Evolutionary conservation across 2,888 invertebrate genomes (phyloP), one percentile per base, ranked within the genome.

Genomic region (Strigamia transsilvanica): DNA sequence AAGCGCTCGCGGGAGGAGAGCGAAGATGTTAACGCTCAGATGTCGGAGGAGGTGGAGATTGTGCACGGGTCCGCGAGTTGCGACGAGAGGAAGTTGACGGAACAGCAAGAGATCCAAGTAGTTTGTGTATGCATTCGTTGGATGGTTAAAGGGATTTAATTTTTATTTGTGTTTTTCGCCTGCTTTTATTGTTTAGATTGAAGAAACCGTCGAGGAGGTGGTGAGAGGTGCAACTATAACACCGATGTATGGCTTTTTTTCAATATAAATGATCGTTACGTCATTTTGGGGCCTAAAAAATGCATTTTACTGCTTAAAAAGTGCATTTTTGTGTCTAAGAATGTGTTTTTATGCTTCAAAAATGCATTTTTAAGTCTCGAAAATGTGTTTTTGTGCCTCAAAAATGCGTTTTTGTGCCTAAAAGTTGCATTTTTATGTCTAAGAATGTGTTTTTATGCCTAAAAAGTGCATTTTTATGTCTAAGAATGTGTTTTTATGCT

Each of bases 101-200:
- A 66, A 7, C 61, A 66, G 61, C 61, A 66, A 66, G 21, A 66
- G 18, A 23, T 66, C 61, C 61, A 66, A 66, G 61, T 66, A 66
- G 61, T 66, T 66, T 23, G 61, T 66, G 23, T 23, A 66, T 38
- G 38, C 9, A 38, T 38, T 38, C 10, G 38, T 23, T n/a, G 6
- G 6, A 7, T 9, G 1, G 61, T 46, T 13, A 13, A 46, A 21
- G 61, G 7, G 5, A n/a, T 66, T 66, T 66, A 66, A n/a, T 66
- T 23, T 66, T 66, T 66, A 12, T 66, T 66, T 23, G 61, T 66
- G 18, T 66, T 66, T 66, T 23, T 27, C 27, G n/a, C n/a, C n/a
- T 46, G 10, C 15, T 3, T 46, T 46, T 13, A 15, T 46, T 46
- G 46, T 66, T n/a, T 21, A 66, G 61, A 66, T 66, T 23, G 61